Percentiles rank a stretch among this genome's conserved stretches.
These are phyloP conservation scores for Heliocidaris erythrogramma DNA, from an alignment of 35 echinoderm and acorn worm genomes.

Conservation along the genomic window DNA sequence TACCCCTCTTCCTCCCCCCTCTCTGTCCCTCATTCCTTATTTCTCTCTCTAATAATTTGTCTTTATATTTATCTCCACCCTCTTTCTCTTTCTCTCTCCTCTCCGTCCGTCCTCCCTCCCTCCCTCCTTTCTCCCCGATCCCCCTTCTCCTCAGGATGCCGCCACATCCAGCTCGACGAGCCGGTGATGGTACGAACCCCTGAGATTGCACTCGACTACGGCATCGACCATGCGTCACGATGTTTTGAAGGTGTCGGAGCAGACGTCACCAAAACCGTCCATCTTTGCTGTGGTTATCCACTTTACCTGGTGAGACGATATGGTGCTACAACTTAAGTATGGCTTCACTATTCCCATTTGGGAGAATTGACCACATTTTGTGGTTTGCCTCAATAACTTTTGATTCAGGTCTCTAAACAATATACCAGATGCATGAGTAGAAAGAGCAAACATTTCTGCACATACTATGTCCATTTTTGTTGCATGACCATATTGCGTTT, in stretches of 20 bases:
- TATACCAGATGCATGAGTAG: too few species aligned
- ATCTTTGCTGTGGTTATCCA: slow-evolving; percentile 78
- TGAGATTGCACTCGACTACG: slow-evolving; percentile 54
- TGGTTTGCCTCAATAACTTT: too few species aligned
- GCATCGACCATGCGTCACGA: slow-evolving; percentile 61
- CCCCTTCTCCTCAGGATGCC: slow-evolving; percentile 55
- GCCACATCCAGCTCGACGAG: slow-evolving; percentile 76
- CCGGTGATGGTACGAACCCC: slow-evolving; percentile 57
- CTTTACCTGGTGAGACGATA: slow-evolving; percentile 55
- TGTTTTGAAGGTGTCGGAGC: slow-evolving; percentile 68
- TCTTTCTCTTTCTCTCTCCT: not conserved
- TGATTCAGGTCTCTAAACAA: too few species aligned
- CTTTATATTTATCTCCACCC: not conserved
- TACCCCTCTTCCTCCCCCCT: not conserved
- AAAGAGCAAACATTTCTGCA: too few species aligned
- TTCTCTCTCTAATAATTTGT: not conserved
- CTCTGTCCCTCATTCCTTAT: not conserved
- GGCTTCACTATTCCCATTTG: too few species aligned
- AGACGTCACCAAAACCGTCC: slow-evolving; percentile 63
- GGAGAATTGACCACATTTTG: too few species aligned
- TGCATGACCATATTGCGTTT: too few species aligned
- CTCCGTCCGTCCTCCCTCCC: too few species aligned
- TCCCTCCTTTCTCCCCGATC: not conserved
- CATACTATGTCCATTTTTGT: too few species aligned
- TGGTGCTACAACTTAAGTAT: not conserved